A percentile compares a stretch with the other conserved stretches of the same genome.
Conservation (phyloP, 2,888 invertebrate genomes). For the Penaeus monodon region DNA sequence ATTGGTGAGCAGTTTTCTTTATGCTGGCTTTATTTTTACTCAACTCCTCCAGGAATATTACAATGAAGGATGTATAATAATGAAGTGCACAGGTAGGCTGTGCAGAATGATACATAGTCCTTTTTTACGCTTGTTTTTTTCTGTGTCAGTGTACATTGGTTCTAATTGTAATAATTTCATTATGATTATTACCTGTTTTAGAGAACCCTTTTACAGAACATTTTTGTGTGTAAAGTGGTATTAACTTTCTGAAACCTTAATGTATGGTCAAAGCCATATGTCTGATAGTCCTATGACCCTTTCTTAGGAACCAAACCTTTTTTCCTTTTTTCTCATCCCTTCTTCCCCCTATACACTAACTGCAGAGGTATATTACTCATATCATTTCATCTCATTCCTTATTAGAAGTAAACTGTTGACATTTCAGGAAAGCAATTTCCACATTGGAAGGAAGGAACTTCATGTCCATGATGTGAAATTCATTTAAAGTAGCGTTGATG, state of each 20-base stretch:
- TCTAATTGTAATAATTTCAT: slow-evolving; percentile 16
- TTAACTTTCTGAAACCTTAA: background rate
- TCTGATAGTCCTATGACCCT: slow-evolving; percentile 13
- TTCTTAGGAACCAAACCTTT: slow-evolving; percentile 11
- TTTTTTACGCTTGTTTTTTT: slow-evolving; percentile 24
- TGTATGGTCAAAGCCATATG: slow-evolving; percentile 15
- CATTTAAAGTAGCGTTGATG: slow-evolving; percentile 17
- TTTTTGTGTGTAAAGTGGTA: slow-evolving; percentile 25
- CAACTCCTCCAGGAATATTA: slow-evolving; percentile 2
- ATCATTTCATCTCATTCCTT: background rate
- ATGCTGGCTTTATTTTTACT: background rate
- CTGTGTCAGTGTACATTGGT: slow-evolving; percentile 28
- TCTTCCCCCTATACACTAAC: background rate
- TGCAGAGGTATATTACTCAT: slow-evolving; percentile 2
- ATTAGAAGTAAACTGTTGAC: background rate
- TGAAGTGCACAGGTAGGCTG: slow-evolving; percentile 9
- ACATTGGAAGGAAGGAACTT: background rate
- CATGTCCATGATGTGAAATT: background rate
- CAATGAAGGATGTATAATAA: slow-evolving; percentile 5
- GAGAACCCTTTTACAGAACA: slow-evolving; percentile 19
- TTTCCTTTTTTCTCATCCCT: background rate
- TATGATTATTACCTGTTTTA: slow-evolving; percentile 19
- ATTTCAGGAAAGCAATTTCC: slow-evolving; percentile 10
- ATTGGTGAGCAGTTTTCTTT: slow-evolving; percentile 9
- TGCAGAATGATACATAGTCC: slow-evolving; percentile 13